These are phyloP conservation scores for Arrhamphus sclerolepis DNA, from an alignment of 2,797 vertebrate genomes.

Conservation along the genomic window DNA sequence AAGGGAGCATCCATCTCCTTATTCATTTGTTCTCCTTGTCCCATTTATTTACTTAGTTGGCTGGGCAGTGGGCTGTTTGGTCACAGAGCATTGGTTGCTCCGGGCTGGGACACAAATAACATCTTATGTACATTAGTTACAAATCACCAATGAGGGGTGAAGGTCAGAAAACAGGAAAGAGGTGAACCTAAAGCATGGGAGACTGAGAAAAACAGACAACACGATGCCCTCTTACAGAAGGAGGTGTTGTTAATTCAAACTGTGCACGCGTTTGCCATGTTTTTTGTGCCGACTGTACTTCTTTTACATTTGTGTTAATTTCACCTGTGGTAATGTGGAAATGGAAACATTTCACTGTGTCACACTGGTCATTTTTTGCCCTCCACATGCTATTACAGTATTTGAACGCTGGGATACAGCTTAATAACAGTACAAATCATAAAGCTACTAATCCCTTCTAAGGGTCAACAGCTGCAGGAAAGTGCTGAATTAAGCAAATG, in stretches of 20 bases:
- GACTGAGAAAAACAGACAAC: slow-evolving; percentile 2
- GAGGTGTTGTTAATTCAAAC: slow-evolving; percentile 3
- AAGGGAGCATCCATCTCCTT: slow-evolving; percentile 72
- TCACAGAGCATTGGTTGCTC: slow-evolving; percentile 52
- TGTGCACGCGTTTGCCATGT: neutral
- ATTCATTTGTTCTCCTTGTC: slow-evolving; percentile 69
- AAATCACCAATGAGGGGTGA: slow-evolving; percentile 59
- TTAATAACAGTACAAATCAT: too few relatives aligned
- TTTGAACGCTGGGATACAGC: neutral
- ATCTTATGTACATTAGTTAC: slow-evolving; percentile 66
- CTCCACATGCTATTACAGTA: neutral
- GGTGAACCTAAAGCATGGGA: slow-evolving; percentile 23
- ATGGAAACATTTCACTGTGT: neutral
- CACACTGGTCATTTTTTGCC: slow-evolving; percentile 3
- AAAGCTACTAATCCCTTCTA: too few relatives aligned
- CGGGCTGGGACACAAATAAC: slow-evolving; percentile 65
- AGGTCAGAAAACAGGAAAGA: slow-evolving; percentile 52
- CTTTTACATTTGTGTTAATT: too few relatives aligned
- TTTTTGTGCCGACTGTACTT: too few relatives aligned
- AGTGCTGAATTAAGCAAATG: neutral
- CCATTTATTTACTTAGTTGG: slow-evolving; percentile 72
- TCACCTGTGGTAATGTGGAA: too few relatives aligned
- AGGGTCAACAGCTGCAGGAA: neutral
- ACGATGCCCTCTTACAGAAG: neutral
- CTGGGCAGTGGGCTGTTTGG: slow-evolving; percentile 56